Percentiles rank a stretch among this genome's conserved stretches.
phyloP scores from a whole-genome alignment of 2,888 invertebrate species.

The Diabrotica balteata region DNA sequence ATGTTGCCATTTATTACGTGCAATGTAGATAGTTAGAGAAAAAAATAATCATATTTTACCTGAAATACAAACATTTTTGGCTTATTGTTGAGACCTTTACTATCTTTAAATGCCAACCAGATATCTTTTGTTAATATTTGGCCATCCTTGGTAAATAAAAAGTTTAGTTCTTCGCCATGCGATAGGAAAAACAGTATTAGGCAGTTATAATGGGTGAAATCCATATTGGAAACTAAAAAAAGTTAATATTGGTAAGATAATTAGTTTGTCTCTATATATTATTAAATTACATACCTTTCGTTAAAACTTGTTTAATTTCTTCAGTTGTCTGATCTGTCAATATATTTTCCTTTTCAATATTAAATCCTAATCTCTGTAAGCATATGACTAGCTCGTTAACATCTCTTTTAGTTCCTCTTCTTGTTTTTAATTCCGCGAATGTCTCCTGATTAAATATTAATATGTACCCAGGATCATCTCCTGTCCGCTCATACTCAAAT shows the following conservation, averaged over 20 bases:
- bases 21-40: not conserved
- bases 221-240: conserved; percentile 40
- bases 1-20: no score
- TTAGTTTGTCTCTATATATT: not conserved
- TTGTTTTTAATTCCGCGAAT: conserved; percentile 32
- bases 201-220: conserved; percentile 46
- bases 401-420: conserved; percentile 50
- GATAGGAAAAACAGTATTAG: conserved; percentile 53
- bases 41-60: conserved; percentile 38
- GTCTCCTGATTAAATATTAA: conserved; percentile 50
- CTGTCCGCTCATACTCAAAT: conserved; percentile 48
- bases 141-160: conserved; percentile 44
- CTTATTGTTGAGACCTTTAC: conserved; percentile 45
- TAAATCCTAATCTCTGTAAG: conserved; percentile 52
- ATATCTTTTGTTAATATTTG: conserved; percentile 42
- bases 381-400: conserved; percentile 50
- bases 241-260: not conserved
- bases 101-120: conserved; percentile 46
- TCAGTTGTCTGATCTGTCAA: conserved; percentile 42
- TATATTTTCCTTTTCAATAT: conserved; percentile 46
- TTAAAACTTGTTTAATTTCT: conserved; percentile 42
- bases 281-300: conserved; percentile 38
- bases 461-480: conserved; percentile 50
- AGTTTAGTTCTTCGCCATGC: conserved; percentile 49
- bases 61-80: conserved; percentile 56